Conservation (phyloP, 2,888 invertebrate species). For the Heteromurus nitidus region DNA sequence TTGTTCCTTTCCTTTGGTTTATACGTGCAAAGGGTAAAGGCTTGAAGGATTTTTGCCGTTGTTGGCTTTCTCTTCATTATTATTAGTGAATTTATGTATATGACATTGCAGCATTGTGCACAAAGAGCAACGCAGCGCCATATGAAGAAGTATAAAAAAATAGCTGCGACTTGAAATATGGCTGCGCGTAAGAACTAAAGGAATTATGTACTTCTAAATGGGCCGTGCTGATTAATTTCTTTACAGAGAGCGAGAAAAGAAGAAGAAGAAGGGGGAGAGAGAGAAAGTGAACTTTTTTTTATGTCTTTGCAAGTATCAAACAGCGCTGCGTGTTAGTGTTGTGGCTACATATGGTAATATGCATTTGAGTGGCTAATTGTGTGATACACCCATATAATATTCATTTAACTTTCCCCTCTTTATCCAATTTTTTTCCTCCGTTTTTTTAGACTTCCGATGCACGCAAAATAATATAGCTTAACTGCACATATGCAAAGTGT, state of each 20-base stretch:
- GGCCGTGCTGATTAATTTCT: constrained; percentile 63
- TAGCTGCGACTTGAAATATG: constrained; percentile 60
- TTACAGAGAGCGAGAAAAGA: no score
- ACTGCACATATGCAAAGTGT: no score
- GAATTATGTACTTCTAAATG: constrained; percentile 64
- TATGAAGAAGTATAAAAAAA: constrained; percentile 5
- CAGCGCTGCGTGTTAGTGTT: no score
- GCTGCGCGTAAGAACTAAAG: constrained; percentile 57
- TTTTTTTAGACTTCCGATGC: no score
- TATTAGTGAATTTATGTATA: constrained; percentile 51
- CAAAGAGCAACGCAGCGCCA: constrained; percentile 8
- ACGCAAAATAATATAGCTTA: no score
- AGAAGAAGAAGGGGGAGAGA: no score
- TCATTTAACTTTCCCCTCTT: no score
- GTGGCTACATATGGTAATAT: no score
- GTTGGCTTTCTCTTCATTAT: constrained; percentile 29
- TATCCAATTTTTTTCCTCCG: no score
- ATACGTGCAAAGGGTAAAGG: constrained; percentile 43
- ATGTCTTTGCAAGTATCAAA: no score
- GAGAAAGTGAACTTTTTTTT: constrained; percentile 50
- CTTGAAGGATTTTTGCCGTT: constrained; percentile 26
- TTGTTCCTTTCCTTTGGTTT: neutral
- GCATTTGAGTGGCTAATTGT: no score
- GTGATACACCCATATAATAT: constrained; percentile 41
- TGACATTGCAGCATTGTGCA: constrained; percentile 17